phyloP scores from a whole-genome alignment of 2,113 vertebrate genomes.

The Chlamydotis undulata region DNA sequence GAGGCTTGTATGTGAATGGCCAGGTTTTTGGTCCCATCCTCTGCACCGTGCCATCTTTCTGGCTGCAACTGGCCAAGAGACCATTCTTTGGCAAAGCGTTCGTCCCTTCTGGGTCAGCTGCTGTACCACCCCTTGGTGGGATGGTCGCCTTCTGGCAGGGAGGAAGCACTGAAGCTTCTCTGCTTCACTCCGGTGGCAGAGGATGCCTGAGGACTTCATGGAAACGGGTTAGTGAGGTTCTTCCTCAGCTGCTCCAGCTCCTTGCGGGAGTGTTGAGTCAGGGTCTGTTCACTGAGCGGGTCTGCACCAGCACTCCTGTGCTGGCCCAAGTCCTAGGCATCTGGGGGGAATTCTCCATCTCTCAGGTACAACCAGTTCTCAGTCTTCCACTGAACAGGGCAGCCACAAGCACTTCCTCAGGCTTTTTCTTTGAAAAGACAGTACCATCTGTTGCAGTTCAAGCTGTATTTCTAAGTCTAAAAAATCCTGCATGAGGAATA shows the following conservation, averaged over 20 bases:
- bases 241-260: neutral
- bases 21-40: neutral
- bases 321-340: neutral
- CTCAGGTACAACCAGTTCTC: neutral
- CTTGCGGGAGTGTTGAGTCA: neutral
- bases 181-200: neutral
- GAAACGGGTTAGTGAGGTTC: neutral
- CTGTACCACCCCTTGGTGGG: neutral
- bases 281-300: rapidly evolving
- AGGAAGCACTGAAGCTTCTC: neutral
- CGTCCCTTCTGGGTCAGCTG: neutral
- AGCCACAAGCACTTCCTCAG: neutral
- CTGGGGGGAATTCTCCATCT: neutral
- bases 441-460: neutral
- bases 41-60: neutral
- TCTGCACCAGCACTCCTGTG: neutral
- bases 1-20: neutral
- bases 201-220: neutral
- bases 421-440: neutral
- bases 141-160: rapidly evolving
- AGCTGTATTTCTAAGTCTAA: neutral
- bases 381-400: neutral
- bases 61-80: neutral
- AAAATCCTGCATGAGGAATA: neutral
- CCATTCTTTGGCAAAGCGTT: neutral